phyloP scores from a whole-genome alignment of 2,888 invertebrate species.

The Torymus texanus region DNA sequence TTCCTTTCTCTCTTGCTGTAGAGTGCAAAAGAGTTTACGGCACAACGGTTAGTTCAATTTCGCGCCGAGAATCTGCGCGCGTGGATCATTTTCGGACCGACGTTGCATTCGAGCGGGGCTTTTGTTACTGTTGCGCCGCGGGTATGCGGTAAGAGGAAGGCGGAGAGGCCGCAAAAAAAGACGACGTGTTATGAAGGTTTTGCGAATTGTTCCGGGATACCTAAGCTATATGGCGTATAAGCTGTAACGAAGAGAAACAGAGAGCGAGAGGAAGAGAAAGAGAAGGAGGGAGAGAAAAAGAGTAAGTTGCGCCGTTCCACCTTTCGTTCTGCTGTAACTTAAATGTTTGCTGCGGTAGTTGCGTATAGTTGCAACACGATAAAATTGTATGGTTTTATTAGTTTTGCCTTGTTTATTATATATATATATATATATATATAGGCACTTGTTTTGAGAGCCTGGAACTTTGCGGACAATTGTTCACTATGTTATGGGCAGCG shows the following conservation, averaged over 20 bases:
- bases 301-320: background rate
- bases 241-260: background rate
- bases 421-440: too few relatives aligned
- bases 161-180: background rate
- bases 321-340: background rate
- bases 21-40: constrained; percentile 37
- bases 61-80: constrained; percentile 16
- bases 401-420: background rate
- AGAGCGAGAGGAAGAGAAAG: background rate
- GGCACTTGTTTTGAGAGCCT: too few relatives aligned
- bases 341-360: background rate
- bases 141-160: background rate
- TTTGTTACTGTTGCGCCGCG: background rate
- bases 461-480: too few relatives aligned
- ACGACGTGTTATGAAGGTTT: constrained; percentile 13
- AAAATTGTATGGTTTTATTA: constrained; percentile 22
- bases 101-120: constrained; percentile 11
- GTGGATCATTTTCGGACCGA: constrained; percentile 34
- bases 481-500: too few relatives aligned
- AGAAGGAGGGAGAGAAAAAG: too few relatives aligned
- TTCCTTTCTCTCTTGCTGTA: too few relatives aligned
- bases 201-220: constrained; percentile 27
- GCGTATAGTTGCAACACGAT: background rate
- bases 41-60: constrained; percentile 50
- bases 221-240: constrained; percentile 2